Percentiles rank a stretch among this genome's conserved stretches.
Evolutionary conservation across 2,113 vertebrate species (phyloP).

Genomic region (Sphyrna mokarran): DNA sequence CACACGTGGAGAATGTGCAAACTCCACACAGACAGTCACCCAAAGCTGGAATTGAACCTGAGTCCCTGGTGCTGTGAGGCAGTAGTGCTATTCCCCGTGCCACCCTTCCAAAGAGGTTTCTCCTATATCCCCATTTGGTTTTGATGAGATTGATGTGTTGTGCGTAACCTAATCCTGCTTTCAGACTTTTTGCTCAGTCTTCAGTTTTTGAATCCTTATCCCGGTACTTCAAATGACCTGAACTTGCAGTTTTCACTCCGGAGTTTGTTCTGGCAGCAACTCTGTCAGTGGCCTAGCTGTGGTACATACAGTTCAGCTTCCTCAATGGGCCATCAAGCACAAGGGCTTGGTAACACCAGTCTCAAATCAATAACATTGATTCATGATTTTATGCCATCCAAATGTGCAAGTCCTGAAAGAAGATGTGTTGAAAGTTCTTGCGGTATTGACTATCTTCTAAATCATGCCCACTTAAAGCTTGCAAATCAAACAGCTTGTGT

Average conservation of each 20-base stretch:
- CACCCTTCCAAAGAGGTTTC: not conserved
- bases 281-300: not conserved
- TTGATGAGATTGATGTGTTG: not conserved
- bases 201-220: not conserved
- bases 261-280: not conserved
- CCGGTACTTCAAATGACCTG: not conserved
- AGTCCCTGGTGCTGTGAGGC: no score
- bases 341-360: not conserved
- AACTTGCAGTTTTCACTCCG: not conserved
- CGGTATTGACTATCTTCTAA: not conserved
- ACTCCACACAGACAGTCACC: no score
- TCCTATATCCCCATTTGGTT: not conserved
- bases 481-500: not conserved
- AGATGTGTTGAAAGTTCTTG: not conserved
- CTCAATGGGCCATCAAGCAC: not conserved
- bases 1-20: no score
- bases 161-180: not conserved
- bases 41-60: no score
- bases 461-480: not conserved
- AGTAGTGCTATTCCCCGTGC: no score
- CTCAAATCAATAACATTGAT: not conserved
- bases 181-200: not conserved
- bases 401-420: no score
- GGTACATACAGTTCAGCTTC: not conserved
- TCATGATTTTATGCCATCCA: not conserved